A percentile compares a stretch with the other conserved stretches of the same genome.
Conservation (phyloP, 2,113 vertebrate genomes). For the Rattus rattus region DNA sequence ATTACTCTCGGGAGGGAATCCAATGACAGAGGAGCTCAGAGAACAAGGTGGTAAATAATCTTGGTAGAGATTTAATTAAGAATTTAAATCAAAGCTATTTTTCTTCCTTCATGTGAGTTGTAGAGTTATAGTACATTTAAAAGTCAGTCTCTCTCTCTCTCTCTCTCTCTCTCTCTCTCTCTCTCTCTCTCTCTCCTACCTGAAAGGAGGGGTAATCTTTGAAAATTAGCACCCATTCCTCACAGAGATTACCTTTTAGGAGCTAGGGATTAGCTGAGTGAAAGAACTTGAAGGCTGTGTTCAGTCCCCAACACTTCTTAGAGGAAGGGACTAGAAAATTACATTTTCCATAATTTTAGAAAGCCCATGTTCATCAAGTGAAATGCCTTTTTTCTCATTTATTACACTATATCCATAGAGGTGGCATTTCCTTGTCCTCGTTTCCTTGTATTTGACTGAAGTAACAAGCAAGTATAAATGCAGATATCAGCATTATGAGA, state of each 20-base stretch:
- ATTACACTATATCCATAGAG: constrained; percentile 19
- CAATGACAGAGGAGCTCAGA: not conserved
- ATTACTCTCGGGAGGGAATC: constrained; percentile 39
- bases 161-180: too few relatives aligned
- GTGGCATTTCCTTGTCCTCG: not conserved
- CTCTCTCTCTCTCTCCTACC: too few relatives aligned
- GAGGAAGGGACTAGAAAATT: constrained; percentile 41
- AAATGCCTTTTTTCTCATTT: constrained; percentile 47
- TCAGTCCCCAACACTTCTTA: not conserved
- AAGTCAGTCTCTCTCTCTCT: constrained; percentile 34
- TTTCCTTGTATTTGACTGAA: constrained; percentile 45
- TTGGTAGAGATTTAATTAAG: constrained; percentile 65
- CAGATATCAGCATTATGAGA: not conserved
- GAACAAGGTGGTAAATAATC: constrained; percentile 14
- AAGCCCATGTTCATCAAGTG: constrained; percentile 46
- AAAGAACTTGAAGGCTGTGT: not conserved
- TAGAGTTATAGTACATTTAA: constrained; percentile 67
- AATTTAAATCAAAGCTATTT: constrained; percentile 35
- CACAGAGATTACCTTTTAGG: constrained; percentile 54
- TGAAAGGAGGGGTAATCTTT: constrained; percentile 70
- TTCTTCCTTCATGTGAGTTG: constrained; percentile 29
- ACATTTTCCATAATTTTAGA: constrained; percentile 58
- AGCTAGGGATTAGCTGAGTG: not conserved
- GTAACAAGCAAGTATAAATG: constrained; percentile 58
- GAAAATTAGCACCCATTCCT: constrained; percentile 74